Conservation (phyloP, 2,113 vertebrate species). For the Hirundichthys speculiger region DNA sequence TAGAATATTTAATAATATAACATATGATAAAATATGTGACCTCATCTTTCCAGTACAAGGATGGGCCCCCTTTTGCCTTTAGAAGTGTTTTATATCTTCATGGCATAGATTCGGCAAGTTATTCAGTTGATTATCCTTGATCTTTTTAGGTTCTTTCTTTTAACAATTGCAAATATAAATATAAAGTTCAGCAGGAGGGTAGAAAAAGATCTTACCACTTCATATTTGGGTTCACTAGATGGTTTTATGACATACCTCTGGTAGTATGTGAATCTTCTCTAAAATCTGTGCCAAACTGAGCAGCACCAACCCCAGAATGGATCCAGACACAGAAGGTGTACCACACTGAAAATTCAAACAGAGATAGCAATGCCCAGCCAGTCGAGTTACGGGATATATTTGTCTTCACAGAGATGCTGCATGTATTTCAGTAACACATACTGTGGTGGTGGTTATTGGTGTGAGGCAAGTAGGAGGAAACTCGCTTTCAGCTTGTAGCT, state of each 20-base stretch:
- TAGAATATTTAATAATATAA: too few relatives aligned
- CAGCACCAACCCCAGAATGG: conserved; percentile 27
- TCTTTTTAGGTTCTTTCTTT: neutral
- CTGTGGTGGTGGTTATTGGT: conserved; percentile 44
- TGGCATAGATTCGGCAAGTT: too few relatives aligned
- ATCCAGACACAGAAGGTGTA: conserved; percentile 49
- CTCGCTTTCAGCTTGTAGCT: conserved; percentile 58
- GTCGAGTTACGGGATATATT: conserved; percentile 40
- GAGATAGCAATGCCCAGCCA: conserved; percentile 29
- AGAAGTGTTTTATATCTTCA: too few relatives aligned
- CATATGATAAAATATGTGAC: too few relatives aligned
- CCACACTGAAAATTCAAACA: conserved; percentile 49
- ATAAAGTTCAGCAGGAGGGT: conserved; percentile 26
- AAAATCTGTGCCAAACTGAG: conserved; percentile 39
- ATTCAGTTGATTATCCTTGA: neutral
- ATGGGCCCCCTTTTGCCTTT: too few relatives aligned
- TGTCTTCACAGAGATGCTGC: conserved; percentile 31
- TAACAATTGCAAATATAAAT: conserved; percentile 4
- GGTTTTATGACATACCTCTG: conserved; percentile 23
- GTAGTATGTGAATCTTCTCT: conserved; percentile 38
- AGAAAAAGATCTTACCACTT: conserved; percentile 30
- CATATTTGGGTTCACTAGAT: conserved; percentile 19
- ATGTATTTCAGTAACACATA: conserved; percentile 30
- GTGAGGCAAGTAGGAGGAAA: conserved; percentile 56
- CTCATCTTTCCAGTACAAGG: too few relatives aligned